phyloP scores from a whole-genome alignment of 2,888 invertebrate genomes.

The Girardia tigrina region DNA sequence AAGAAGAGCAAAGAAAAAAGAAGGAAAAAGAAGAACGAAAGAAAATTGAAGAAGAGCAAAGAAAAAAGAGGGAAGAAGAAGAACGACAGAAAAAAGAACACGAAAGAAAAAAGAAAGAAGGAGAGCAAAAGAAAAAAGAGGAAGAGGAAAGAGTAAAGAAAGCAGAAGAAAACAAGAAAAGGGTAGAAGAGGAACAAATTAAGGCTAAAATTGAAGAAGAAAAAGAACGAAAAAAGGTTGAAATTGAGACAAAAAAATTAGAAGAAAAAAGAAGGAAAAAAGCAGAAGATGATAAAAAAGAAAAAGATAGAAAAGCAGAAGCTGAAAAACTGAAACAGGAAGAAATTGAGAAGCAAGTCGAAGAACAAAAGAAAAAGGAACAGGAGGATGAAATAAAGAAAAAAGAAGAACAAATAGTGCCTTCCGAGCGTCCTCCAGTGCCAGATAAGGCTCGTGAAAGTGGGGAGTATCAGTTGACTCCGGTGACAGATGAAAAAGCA shows the following conservation, averaged over 20 bases:
- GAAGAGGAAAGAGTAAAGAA: neutral
- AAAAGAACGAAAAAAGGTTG: conserved; percentile 14
- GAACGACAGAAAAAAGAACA: neutral
- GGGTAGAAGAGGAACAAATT: neutral
- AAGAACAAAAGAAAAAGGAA: neutral
- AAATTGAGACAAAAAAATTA: neutral
- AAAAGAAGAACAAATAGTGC: neutral
- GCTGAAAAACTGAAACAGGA: no score
- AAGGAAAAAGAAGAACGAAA: no score
- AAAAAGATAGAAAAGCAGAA: no score
- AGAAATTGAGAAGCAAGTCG: no score
- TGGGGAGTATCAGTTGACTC: no score
- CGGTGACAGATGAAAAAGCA: neutral
- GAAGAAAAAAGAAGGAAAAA: conserved; percentile 9
- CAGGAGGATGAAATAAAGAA: conserved; percentile 17
- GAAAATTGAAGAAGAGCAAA: no score
- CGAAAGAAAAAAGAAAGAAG: neutral
- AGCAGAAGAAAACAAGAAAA: neutral
- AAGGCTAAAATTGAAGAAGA: neutral
- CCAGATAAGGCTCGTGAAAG: no score
- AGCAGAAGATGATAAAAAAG: no score
- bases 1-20: no score
- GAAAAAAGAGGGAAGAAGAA: no score
- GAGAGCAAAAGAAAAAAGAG: no score
- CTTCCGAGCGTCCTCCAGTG: neutral